phyloP scores from a whole-genome alignment of 2,888 invertebrate genomes.

The Steinernema carpocapsae region DNA sequence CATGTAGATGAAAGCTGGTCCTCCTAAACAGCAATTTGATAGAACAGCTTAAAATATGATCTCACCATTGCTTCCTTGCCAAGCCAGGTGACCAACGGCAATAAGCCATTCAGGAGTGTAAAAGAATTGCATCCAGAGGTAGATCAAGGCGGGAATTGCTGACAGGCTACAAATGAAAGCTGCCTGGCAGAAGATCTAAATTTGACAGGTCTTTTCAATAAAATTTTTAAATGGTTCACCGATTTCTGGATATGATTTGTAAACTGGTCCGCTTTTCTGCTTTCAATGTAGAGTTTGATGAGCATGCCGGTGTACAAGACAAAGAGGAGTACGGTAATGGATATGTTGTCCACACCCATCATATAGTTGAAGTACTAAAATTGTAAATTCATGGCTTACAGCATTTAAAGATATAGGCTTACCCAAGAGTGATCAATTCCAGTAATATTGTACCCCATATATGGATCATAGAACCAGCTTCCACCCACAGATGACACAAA shows the following conservation, averaged over 20 bases:
- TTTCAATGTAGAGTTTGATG: constrained; percentile 2
- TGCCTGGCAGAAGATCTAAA: constrained; percentile 18
- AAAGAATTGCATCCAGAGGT: constrained; percentile 28
- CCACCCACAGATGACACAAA: constrained; percentile 13
- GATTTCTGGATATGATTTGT: constrained; percentile 2
- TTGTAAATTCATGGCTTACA: neutral
- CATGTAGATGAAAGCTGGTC: constrained; percentile 29
- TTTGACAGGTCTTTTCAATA: neutral
- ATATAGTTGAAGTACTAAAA: constrained; percentile 24
- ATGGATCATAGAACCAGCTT: constrained; percentile 21
- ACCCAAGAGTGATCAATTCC: constrained; percentile 18
- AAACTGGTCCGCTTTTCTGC: neutral
- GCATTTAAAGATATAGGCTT: neutral
- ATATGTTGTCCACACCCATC: constrained; percentile 17
- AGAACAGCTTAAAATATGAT: neutral
- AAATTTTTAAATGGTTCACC: neutral
- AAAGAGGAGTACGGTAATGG: constrained; percentile 12
- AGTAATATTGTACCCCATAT: constrained; percentile 2
- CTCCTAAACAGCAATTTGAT: neutral
- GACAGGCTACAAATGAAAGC: constrained; percentile 21
- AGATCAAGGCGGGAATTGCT: constrained; percentile 5
- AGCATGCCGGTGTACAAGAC: constrained; percentile 11
- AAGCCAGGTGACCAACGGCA: neutral
- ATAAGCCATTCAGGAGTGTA: constrained; percentile 25
- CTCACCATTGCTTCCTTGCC: constrained; percentile 24